These are phyloP conservation scores for Achlya flavicornis DNA, from an alignment of 2,888 invertebrate species.

Conservation along the genomic window DNA sequence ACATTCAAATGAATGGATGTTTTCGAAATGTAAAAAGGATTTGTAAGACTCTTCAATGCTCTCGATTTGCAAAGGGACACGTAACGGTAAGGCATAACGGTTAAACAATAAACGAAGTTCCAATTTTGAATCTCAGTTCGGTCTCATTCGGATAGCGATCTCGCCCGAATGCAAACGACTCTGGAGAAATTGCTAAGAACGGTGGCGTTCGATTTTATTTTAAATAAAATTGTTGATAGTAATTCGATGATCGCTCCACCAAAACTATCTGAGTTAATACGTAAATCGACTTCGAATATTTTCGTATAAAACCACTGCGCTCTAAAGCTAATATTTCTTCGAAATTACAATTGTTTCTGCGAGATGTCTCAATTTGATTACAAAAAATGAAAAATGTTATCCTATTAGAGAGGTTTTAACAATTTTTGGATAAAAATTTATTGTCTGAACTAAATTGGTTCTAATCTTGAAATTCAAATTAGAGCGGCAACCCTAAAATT, in stretches of 20 bases:
- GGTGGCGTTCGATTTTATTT: constrained; percentile 36
- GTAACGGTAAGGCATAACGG: constrained; percentile 74
- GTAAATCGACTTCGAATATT: not conserved
- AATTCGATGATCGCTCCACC: not conserved
- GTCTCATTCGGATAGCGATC: constrained; percentile 48
- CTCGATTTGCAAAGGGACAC: constrained; percentile 72
- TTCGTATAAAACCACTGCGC: not conserved
- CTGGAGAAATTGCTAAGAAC: constrained; percentile 47
- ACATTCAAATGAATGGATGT: constrained; percentile 11
- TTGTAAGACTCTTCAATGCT: constrained; percentile 30
- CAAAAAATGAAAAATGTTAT: not conserved
- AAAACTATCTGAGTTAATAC: constrained; percentile 2
- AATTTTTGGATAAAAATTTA: not conserved
- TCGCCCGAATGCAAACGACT: constrained; percentile 46
- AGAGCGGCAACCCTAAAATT: not conserved
- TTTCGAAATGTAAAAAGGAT: not conserved
- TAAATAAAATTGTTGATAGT: constrained; percentile 31
- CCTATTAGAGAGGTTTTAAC: not conserved
- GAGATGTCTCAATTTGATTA: not conserved
- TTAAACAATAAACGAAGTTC: constrained; percentile 64
- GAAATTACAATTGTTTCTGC: not conserved
- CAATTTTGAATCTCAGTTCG: constrained; percentile 55
- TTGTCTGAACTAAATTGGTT: not conserved
- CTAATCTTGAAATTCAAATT: constrained; percentile 3
- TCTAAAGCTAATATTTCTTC: not conserved